Base-by-base conservation (phyloP, 2,113 vertebrate species). In the Channa maculata region DNA sequence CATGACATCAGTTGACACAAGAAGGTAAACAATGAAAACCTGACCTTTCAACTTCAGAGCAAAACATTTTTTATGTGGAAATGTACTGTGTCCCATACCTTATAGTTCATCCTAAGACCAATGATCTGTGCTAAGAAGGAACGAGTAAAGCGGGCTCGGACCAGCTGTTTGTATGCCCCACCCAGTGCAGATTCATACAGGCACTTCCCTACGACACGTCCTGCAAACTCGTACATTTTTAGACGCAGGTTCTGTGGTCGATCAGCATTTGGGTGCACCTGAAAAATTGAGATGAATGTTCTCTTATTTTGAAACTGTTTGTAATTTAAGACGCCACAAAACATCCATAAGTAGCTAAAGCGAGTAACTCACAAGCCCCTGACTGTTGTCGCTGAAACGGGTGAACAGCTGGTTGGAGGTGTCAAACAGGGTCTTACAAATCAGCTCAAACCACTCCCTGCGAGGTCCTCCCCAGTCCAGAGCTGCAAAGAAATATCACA, bases 51-150 rank as follows among this genome's bases (percentile, higher is more conserved):
- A 60, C 55, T 13, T 82, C 57, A 0, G n/a, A 68, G 14, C 37
- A 60, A 62, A 38, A 10, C 15, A 6, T 38, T 33, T 50, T 49
- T 46, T 44, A 50, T 14, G 15, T 59, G 61, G 55, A 62, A 55
- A 43, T 33, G 77, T 5, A 4, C 66, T 50, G 38, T 49, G 55
- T 45, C 85, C 55, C 80, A 58, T 93, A 98, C 98, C 97, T 99
- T 99, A 81, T 99, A 99, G 91, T 99, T 98, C 98, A 99, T 99
- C 41, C 97, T 95, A 8, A 99, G 95, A 78, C 98, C 98, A 78
- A 99, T 99, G 86, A 99, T 98, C 91, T 99, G 98, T 61, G 98
- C 98, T 93, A 99, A 92, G 88, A 99, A 99, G 48, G 98, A 99
- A 5, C 98, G 95, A 5, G 98, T 98, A 70, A 99, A 99, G 55